A percentile compares a stretch with the other conserved stretches of the same genome.
phyloP scores from a whole-genome alignment of 2,113 vertebrate species.

The Gymnarchus niloticus region DNA sequence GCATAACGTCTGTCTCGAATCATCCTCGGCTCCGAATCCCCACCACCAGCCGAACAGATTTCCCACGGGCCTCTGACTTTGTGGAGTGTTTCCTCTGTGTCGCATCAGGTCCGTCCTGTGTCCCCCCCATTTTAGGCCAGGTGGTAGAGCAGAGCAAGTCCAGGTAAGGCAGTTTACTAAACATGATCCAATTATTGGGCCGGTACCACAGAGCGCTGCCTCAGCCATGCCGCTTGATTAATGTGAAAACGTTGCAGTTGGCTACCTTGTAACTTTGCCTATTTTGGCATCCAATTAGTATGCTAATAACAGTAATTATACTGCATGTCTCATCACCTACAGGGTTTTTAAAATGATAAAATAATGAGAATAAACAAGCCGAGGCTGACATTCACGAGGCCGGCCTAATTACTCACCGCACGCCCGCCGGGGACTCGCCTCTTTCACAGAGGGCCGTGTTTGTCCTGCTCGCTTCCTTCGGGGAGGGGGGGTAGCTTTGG shows the following conservation, averaged over 20 bases:
- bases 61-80: background rate
- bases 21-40: no score
- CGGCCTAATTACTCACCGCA: conserved; percentile 81
- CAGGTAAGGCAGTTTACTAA: conserved; percentile 57
- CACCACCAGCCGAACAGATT: conserved; percentile 25
- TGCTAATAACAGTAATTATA: conserved; percentile 92
- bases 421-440: conserved; percentile 74
- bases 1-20: no score
- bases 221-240: conserved; percentile 78
- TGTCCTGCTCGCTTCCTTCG: conserved; percentile 65
- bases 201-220: conserved; percentile 73
- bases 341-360: conserved; percentile 90
- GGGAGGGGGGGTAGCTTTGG: conserved; percentile 13
- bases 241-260: conserved; percentile 83
- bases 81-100: background rate
- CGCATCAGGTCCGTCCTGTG: background rate
- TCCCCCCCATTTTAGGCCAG: background rate
- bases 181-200: conserved; percentile 73
- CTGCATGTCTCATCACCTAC: conserved; percentile 82
- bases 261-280: conserved; percentile 80
- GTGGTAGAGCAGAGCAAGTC: conserved; percentile 20
- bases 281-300: conserved; percentile 88
- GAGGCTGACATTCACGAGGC: conserved; percentile 79
- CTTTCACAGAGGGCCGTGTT: conserved; percentile 60
- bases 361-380: conserved; percentile 90